Percentiles rank a stretch among this genome's conserved stretches.
These are phyloP conservation scores for Bombus picipes DNA, from an alignment of 1,140 invertebrate species.

Conservation along the genomic window DNA sequence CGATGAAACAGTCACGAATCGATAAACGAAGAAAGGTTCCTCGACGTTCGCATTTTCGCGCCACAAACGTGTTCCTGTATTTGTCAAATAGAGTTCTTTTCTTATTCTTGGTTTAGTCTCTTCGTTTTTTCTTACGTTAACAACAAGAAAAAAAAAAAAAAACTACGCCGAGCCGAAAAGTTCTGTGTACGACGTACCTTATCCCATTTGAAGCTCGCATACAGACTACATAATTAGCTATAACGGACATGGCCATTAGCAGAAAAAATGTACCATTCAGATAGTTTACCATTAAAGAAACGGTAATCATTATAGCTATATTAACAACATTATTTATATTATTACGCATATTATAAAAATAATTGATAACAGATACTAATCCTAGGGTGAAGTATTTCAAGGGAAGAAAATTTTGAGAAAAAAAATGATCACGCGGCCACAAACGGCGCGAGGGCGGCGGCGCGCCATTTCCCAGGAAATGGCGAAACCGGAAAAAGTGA, in stretches of 20 bases:
- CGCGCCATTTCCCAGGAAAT: conserved; percentile 64
- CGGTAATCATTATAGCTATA: conserved; percentile 82
- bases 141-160: not conserved
- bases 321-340: conserved; percentile 82
- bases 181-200: conserved; percentile 79
- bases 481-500: conserved; percentile 57
- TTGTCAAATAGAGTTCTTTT: conserved; percentile 44
- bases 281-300: conserved; percentile 81
- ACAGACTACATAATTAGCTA: conserved; percentile 77
- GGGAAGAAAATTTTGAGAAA: not conserved
- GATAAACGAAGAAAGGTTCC: conserved; percentile 51
- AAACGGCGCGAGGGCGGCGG: conserved; percentile 65
- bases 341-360: conserved; percentile 81
- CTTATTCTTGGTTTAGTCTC: not conserved
- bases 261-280: conserved; percentile 78
- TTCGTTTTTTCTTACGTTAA: conserved; percentile 39
- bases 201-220: conserved; percentile 77
- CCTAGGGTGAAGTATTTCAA: conserved; percentile 77
- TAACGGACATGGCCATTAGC: conserved; percentile 79
- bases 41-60: conserved; percentile 72
- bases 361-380: conserved; percentile 79
- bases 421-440: conserved; percentile 46
- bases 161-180: conserved; percentile 66
- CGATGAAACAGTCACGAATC: conserved; percentile 33
- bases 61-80: conserved; percentile 71